Evolutionary conservation across 2,113 vertebrate species (phyloP), one percentile per base, ranked within the genome.

Genomic region (Piliocolobus tephrosceles): DNA sequence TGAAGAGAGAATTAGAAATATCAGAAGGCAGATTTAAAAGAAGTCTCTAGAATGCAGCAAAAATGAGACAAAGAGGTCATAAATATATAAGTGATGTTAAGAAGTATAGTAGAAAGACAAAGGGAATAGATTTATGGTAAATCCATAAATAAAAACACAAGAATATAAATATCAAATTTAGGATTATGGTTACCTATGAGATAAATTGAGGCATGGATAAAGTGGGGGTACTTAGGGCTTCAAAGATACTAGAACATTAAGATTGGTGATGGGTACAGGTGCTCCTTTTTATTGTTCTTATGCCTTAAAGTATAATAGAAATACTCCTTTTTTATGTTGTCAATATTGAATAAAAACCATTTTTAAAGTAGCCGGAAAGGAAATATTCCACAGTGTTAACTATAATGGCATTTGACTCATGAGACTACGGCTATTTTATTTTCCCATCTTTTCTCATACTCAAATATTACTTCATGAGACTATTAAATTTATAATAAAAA

Each of bases 401-500:
- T 93, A 32, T 8, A 57, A 45, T 43, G 95, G 27, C 45, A 58
- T 82, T 88, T 92, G 55, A 70, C 13, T 50, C 50, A 57, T 92
- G 83, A 64, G 38, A 85, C 30, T 78, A 35, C 20, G 32, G 25
- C 4, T 32, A 57, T 89, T 95, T 89, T 90, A 80, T 95, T 95
- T 95, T 93, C 3, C 50, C 50, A 64, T 82, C 35, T 94, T 96
- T 85, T 92, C 72, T 68, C 45, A 78, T 57, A 92, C 92, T 32
- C 3, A 84, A 72, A 52, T 55, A 73, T 92, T 89, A 17, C 35
- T 79, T 92, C 11, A 23, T 75, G 38, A 76, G 20, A 52, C 32
- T 87, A 79, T 87, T 92, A 27, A 25, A 66, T 92, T 92, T 93
- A 86, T 2, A 94, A 78, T 94, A 43, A 96, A 89, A 95, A 57